phyloP scores from a whole-genome alignment of 2,888 invertebrate genomes.

The Caenorhabditis auriculariae region DNA sequence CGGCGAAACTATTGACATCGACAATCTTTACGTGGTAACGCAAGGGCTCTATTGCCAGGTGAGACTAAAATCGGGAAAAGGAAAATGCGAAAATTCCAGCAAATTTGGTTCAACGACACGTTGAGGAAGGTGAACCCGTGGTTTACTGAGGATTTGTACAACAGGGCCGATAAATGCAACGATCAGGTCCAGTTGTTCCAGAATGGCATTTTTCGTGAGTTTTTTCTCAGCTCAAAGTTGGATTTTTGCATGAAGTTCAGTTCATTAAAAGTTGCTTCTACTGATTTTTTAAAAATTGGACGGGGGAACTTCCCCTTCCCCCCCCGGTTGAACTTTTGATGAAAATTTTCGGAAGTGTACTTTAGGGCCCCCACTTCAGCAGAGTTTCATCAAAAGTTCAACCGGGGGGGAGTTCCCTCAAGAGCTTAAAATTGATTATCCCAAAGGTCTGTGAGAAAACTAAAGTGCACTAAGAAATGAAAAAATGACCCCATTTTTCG shows the following conservation, averaged over 20 bases:
- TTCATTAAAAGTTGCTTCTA: too few species aligned
- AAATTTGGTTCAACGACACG: slow-evolving; percentile 23
- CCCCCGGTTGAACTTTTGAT: too few species aligned
- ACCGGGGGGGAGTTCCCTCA: too few species aligned
- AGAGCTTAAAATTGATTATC: not conserved
- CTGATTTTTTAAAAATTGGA: too few species aligned
- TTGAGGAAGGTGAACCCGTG: slow-evolving; percentile 17
- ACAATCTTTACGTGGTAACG: slow-evolving; percentile 35
- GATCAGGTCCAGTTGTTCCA: slow-evolving; percentile 35
- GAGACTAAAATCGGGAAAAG: too few species aligned
- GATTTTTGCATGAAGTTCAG: slow-evolving; percentile 2
- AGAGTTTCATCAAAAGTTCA: too few species aligned
- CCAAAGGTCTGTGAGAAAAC: not conserved
- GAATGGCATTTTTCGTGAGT: slow-evolving; percentile 39
- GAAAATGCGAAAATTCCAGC: slow-evolving; percentile 13
- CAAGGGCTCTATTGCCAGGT: slow-evolving; percentile 36
- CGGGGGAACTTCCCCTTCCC: too few species aligned
- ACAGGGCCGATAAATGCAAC: slow-evolving; percentile 21
- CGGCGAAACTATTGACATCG: slow-evolving; percentile 21
- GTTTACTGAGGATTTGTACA: slow-evolving; percentile 25
- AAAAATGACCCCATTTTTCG: slow-evolving; percentile 16
- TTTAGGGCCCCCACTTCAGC: too few species aligned
- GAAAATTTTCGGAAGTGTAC: too few species aligned
- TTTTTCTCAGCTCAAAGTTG: too few species aligned
- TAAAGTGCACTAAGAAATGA: not conserved